A percentile compares a stretch with the other conserved stretches of the same genome.
Conservation (phyloP, 1,140 invertebrate genomes). For the Conus betulinus region DNA sequence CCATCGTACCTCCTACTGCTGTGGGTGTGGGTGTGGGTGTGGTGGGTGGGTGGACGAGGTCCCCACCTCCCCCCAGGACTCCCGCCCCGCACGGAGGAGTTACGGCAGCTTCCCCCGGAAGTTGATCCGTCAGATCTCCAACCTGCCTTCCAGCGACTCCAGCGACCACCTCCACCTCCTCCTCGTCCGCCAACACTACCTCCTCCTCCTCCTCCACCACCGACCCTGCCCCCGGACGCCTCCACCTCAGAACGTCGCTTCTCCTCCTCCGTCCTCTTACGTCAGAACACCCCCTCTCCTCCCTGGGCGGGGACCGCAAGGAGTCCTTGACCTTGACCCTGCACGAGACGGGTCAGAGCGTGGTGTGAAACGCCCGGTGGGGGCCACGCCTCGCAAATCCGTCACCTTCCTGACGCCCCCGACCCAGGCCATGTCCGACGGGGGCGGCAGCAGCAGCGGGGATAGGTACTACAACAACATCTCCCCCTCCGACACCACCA, state of each 20-base stretch:
- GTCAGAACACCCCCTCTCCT: background rate
- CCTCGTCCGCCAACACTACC: constrained; percentile 35
- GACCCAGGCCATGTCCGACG: background rate
- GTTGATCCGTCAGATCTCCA: constrained; percentile 50
- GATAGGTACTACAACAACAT: background rate
- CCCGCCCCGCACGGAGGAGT: background rate
- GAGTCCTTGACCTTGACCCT: constrained; percentile 19
- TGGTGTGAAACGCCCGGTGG: background rate
- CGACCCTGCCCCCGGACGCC: no score
- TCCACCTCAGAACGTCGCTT: no score
- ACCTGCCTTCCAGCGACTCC: constrained; percentile 50
- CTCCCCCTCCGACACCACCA: background rate
- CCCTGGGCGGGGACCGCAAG: constrained; percentile 16
- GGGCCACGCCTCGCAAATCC: constrained; percentile 24
- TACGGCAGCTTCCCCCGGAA: constrained; percentile 33
- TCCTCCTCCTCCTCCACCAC: constrained; percentile 21
- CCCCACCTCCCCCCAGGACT: background rate
- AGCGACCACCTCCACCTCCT: constrained; percentile 45
- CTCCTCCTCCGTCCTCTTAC: constrained; percentile 31
- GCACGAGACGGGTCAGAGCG: background rate
- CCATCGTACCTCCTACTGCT: background rate
- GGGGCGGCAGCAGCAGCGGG: background rate
- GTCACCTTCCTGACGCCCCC: constrained; percentile 39
- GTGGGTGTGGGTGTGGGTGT: background rate
- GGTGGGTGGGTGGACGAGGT: background rate